Conservation (phyloP, 1,140 invertebrate genomes). For the Linepithema humile region DNA sequence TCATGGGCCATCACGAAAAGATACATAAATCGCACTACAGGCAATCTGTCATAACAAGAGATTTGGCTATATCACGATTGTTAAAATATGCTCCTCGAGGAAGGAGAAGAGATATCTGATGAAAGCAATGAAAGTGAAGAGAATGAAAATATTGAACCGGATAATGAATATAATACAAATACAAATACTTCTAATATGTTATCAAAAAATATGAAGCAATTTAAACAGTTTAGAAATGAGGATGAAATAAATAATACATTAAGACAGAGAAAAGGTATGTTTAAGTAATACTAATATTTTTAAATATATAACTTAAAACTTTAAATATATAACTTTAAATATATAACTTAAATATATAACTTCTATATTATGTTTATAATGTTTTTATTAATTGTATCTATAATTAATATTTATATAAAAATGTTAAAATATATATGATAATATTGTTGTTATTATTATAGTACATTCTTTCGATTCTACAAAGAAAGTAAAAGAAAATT, state of each 20-base stretch:
- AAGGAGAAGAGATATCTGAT: not conserved
- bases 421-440: too few species aligned
- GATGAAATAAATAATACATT: not conserved
- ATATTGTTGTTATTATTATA: not conserved
- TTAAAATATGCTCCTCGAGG: not conserved
- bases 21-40: slow-evolving; percentile 19
- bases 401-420: too few species aligned
- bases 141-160: not conserved
- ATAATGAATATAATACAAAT: not conserved
- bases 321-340: too few species aligned
- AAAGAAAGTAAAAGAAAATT: too few species aligned
- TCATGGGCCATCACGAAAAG: not conserved
- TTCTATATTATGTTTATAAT: too few species aligned
- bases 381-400: too few species aligned
- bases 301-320: too few species aligned
- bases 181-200: not conserved
- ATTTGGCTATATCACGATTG: not conserved
- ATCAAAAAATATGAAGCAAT: not conserved
- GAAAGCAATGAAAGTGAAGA: not conserved
- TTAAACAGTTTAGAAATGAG: not conserved
- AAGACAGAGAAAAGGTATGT: not conserved
- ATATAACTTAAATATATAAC: too few species aligned
- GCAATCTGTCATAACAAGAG: not conserved
- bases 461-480: too few species aligned
- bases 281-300: too few species aligned